A percentile compares a stretch with the other conserved stretches of the same genome.
phyloP scores from a whole-genome alignment of 1,140 invertebrate genomes.

The Drosophila tsacasi region DNA sequence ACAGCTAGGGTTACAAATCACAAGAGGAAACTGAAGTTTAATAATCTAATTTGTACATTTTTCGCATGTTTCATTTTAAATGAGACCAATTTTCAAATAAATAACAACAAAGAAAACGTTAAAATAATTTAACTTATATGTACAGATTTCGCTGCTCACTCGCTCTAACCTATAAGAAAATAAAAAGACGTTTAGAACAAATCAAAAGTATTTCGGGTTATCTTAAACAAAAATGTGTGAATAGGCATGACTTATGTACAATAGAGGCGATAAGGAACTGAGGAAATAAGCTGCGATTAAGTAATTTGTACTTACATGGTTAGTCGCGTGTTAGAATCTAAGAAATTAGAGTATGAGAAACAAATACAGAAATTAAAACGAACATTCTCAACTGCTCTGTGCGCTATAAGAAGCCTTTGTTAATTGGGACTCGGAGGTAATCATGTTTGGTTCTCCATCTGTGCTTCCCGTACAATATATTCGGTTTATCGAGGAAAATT shows the following conservation, averaged over 20 bases:
- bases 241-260: conserved; percentile 19
- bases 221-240: not conserved
- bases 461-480: conserved; percentile 20
- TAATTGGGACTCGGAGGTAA: conserved; percentile 19
- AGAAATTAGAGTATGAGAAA: conserved; percentile 73
- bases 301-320: conserved; percentile 78
- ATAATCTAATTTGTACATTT: conserved; percentile 70
- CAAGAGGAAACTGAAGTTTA: conserved; percentile 51
- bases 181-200: conserved; percentile 23
- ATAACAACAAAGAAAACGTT: conserved; percentile 32
- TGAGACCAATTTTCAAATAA: conserved; percentile 70
- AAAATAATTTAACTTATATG: conserved; percentile 55
- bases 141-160: conserved; percentile 55
- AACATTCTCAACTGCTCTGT: conserved; percentile 41
- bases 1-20: conserved; percentile 65
- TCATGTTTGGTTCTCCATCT: conserved; percentile 42
- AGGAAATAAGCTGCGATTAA: conserved; percentile 45
- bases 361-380: conserved; percentile 64
- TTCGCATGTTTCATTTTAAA: conserved; percentile 51
- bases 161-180: conserved; percentile 61
- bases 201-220: not conserved
- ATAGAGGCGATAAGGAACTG: conserved; percentile 10
- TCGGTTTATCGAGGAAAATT: conserved; percentile 35
- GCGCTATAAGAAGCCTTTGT: conserved; percentile 44
- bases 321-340: conserved; percentile 81